phyloP scores from a whole-genome alignment of 2,888 invertebrate species.

The Hemistola chrysoprasaria region DNA sequence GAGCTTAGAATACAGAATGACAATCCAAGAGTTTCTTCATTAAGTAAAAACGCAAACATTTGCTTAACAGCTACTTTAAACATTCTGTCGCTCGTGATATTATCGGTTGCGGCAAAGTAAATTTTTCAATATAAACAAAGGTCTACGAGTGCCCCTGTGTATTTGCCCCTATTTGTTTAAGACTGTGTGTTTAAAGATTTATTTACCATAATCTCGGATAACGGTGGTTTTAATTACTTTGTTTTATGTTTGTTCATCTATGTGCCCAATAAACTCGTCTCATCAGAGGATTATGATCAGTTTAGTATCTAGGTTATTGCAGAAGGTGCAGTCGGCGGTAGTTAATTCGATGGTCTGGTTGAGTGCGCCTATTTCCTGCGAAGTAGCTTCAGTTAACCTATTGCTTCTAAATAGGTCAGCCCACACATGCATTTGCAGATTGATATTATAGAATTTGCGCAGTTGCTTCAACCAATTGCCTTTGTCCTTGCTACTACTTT shows the following conservation, averaged over 20 bases:
- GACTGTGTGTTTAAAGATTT: slow-evolving; percentile 49
- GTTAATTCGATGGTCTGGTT: slow-evolving; percentile 15
- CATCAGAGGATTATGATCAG: slow-evolving; percentile 12
- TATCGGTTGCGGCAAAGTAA: slow-evolving; percentile 39
- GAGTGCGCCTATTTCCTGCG: slow-evolving; percentile 16
- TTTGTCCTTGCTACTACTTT: slow-evolving; percentile 18
- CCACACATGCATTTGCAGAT: slow-evolving; percentile 28
- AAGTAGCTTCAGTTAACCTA: slow-evolving; percentile 8
- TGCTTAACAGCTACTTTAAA: slow-evolving; percentile 28
- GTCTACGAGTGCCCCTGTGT: slow-evolving; percentile 32
- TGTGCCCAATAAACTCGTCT: slow-evolving; percentile 39
- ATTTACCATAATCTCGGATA: slow-evolving; percentile 61
- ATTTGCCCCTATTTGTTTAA: slow-evolving; percentile 56
- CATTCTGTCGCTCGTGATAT: slow-evolving; percentile 34
- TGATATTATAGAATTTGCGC: slow-evolving; percentile 27
- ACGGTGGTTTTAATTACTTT: slow-evolving; percentile 66
- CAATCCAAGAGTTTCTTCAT: slow-evolving; percentile 22
- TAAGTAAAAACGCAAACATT: slow-evolving; percentile 32
- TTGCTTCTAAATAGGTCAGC: slow-evolving; percentile 27
- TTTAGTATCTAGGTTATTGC: slow-evolving; percentile 7
- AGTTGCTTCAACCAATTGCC: slow-evolving; percentile 24
- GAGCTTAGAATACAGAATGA: slow-evolving; percentile 10
- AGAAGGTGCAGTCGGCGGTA: slow-evolving; percentile 8
- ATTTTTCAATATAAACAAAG: slow-evolving; percentile 46
- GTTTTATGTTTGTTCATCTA: slow-evolving; percentile 53